phyloP scores from a whole-genome alignment of 2,113 vertebrate genomes.

The Suricata suricatta region DNA sequence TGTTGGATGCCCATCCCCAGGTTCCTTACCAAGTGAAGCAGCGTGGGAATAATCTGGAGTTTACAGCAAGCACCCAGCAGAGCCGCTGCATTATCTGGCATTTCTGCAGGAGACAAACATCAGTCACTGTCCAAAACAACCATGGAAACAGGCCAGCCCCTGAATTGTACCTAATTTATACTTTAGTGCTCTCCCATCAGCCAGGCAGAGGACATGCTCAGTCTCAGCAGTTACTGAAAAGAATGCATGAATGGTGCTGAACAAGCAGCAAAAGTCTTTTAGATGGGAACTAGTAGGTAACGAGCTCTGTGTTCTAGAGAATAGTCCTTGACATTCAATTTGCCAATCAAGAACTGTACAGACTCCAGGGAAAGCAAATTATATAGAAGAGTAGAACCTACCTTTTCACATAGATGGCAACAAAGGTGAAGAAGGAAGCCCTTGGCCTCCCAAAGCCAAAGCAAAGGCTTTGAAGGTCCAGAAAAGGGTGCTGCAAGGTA shows the following conservation, averaged over 20 bases:
- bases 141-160: not conserved
- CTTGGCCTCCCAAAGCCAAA: not conserved
- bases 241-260: not conserved
- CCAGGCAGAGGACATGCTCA: not conserved
- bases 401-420: not conserved
- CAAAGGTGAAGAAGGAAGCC: not conserved
- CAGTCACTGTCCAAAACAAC: not conserved
- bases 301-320: not conserved
- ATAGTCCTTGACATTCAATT: not conserved
- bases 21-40: constrained; percentile 83
- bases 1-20: not conserved
- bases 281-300: not conserved
- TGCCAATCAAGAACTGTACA: not conserved
- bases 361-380: not conserved
- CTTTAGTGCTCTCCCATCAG: not conserved
- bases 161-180: not conserved
- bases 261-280: not conserved
- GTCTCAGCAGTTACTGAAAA: not conserved
- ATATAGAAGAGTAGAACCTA: not conserved
- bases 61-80: constrained; percentile 88
- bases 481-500: not conserved
- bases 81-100: constrained; percentile 84
- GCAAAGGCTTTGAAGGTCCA: not conserved
- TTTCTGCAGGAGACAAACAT: constrained; percentile 85
- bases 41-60: constrained; percentile 77